These are phyloP conservation scores for Nipponacmea schrenckii DNA, from an alignment of 2,888 invertebrate species.

Conservation along the genomic window DNA sequence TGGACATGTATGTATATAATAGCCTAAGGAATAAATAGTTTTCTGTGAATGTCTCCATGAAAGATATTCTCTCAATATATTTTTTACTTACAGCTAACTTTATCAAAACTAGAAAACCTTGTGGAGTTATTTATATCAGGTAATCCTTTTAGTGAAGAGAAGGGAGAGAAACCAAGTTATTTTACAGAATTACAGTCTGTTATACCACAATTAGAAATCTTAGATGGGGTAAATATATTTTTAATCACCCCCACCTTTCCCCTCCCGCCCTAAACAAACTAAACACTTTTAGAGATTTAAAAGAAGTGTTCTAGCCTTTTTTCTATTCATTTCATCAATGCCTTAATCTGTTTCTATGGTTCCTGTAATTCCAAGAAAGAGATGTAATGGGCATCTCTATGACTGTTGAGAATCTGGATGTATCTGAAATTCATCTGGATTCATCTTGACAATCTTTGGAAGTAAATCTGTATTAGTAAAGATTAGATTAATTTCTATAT, in stretches of 20 bases:
- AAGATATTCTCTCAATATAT: neutral
- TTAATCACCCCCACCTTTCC: neutral
- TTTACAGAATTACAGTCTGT: conserved; percentile 42
- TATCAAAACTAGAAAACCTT: conserved; percentile 43
- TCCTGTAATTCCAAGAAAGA: neutral
- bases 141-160: conserved; percentile 51
- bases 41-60: no score
- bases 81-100: conserved; percentile 38
- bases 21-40: no score
- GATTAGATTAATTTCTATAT: neutral
- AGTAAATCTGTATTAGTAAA: conserved; percentile 1
- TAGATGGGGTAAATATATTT: conserved; percentile 58
- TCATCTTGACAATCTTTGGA: neutral
- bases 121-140: conserved; percentile 54
- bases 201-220: conserved; percentile 50
- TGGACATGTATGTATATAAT: no score
- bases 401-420: no score
- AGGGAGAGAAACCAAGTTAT: conserved; percentile 47
- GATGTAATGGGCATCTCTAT: no score
- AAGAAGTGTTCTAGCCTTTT: neutral
- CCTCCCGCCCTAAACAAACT: neutral
- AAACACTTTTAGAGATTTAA: neutral
- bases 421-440: no score
- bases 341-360: no score
- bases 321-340: neutral